These are phyloP conservation scores for Cerceris rybyensis DNA, from an alignment of 2,888 invertebrate species.

Conservation along the genomic window DNA sequence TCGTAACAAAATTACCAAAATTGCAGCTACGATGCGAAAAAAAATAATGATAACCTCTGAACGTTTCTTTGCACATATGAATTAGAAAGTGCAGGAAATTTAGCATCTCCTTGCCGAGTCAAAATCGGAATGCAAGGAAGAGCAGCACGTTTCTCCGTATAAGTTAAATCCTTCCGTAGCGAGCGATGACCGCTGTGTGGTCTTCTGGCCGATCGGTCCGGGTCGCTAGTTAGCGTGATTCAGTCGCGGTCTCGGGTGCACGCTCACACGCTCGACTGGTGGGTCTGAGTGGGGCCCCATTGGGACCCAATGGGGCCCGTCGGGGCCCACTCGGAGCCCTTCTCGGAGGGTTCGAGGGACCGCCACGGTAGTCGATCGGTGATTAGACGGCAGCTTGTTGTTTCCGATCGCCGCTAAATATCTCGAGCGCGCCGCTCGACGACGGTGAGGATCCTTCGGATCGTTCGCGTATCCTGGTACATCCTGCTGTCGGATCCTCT, in stretches of 20 bases:
- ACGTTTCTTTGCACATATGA: too few relatives aligned
- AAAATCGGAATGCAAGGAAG: not conserved
- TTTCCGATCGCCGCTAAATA: conserved; percentile 76
- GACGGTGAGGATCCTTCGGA: conserved; percentile 17
- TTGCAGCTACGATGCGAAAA: too few relatives aligned
- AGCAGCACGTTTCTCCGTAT: not conserved
- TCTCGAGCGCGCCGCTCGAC: conserved; percentile 57
- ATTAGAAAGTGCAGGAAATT: not conserved
- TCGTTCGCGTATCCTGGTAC: conserved; percentile 12
- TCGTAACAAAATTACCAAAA: too few relatives aligned
- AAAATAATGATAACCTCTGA: too few relatives aligned
- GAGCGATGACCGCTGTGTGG: conserved; percentile 59
- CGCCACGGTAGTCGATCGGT: conserved; percentile 71
- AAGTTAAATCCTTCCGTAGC: conserved; percentile 40
- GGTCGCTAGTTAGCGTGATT: conserved; percentile 74
- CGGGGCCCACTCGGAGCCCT: not conserved
- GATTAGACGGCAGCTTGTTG: conserved; percentile 75
- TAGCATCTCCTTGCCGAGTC: not conserved
- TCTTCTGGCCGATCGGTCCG: conserved; percentile 58
- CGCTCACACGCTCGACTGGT: conserved; percentile 61
- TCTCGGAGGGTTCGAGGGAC: conserved; percentile 43
- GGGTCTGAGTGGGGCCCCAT: conserved; percentile 40
- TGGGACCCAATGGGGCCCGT: too few relatives aligned
- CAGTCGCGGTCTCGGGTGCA: conserved; percentile 65
- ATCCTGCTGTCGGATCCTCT: conserved; percentile 32